A percentile compares a stretch with the other conserved stretches of the same genome.
These are phyloP conservation scores for Eutolmus rufibarbis DNA, from an alignment of 2,888 invertebrate species.

Conservation along the genomic window DNA sequence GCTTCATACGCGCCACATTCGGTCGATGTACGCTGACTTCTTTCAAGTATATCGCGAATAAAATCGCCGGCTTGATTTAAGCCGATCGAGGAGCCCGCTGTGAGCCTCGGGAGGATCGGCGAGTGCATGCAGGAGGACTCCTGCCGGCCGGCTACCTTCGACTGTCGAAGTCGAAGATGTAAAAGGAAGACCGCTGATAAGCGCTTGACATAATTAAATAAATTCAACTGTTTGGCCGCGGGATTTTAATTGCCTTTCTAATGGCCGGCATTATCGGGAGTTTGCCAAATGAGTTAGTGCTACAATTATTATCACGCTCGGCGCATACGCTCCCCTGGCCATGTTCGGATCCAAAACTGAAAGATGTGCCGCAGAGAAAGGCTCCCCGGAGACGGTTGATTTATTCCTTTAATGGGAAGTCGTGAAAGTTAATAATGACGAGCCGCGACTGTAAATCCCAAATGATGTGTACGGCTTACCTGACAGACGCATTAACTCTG, in stretches of 20 bases:
- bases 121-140: neutral
- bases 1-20: neutral
- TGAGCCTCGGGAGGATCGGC: neutral
- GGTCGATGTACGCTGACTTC: neutral
- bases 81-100: slow-evolving; percentile 13
- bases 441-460: neutral
- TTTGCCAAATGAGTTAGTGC: neutral
- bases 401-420: neutral
- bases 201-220: slow-evolving; percentile 26
- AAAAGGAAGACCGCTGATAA: slow-evolving; percentile 32
- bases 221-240: neutral
- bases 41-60: slow-evolving; percentile 5
- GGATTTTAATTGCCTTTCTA: slow-evolving; percentile 16
- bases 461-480: neutral
- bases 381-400: neutral
- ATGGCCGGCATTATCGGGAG: slow-evolving; percentile 6
- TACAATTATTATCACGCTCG: neutral
- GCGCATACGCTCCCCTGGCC: neutral
- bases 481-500: neutral
- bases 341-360: neutral
- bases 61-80: slow-evolving; percentile 19
- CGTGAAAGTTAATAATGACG: neutral
- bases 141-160: neutral
- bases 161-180: neutral
- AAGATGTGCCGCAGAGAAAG: neutral